Evolutionary conservation across 2,113 vertebrate species (phyloP).

Genomic region (Pongo pygmaeus): DNA sequence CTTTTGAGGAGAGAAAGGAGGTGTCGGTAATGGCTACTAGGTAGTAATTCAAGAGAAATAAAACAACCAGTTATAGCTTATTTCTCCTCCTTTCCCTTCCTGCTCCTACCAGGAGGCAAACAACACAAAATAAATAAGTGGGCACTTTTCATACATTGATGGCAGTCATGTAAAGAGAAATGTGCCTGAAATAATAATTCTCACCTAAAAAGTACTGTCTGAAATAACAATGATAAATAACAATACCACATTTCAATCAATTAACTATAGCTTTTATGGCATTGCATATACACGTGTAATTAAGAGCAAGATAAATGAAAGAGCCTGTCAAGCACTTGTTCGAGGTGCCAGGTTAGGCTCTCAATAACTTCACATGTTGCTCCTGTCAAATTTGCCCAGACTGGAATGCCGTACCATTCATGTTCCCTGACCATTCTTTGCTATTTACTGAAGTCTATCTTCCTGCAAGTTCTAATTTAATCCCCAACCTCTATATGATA

Average conservation of each 20-base stretch:
- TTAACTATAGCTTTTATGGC: background rate
- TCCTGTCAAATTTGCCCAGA: background rate
- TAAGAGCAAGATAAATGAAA: slow-evolving; percentile 27
- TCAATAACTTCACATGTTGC: background rate
- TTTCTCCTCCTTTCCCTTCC: background rate
- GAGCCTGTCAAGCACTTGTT: background rate
- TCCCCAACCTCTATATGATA: background rate
- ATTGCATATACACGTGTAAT: background rate
- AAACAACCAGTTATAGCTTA: background rate
- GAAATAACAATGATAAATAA: slow-evolving; percentile 8
- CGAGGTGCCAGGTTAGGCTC: background rate
- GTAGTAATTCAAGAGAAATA: background rate
- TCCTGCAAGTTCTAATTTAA: background rate
- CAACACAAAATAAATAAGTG: background rate
- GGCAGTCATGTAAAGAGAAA: background rate
- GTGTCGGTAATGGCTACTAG: background rate
- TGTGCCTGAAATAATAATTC: background rate
- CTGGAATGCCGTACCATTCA: background rate
- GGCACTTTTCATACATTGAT: background rate
- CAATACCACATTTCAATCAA: background rate
- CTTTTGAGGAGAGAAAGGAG: background rate
- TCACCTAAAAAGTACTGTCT: background rate
- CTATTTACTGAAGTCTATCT: background rate
- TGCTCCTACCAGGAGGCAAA: background rate
- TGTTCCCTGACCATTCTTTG: background rate